phyloP scores from a whole-genome alignment of 2,113 vertebrate genomes.

The Cottus gobio region DNA sequence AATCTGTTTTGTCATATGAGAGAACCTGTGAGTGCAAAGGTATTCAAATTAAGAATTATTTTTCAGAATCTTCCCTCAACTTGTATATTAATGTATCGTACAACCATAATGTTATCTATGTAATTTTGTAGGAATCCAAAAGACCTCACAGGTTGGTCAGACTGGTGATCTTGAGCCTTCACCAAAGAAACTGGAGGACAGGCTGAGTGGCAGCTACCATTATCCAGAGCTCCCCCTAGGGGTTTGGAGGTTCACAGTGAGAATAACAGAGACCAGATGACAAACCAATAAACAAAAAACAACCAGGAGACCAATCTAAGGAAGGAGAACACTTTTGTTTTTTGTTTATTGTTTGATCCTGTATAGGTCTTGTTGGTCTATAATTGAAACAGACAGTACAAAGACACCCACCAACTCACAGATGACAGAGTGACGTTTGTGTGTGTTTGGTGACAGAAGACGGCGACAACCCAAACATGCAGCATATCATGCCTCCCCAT shows the following conservation, averaged over 20 bases:
- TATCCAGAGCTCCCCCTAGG: slow-evolving; percentile 74
- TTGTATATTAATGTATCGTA: neutral
- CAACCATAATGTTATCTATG: neutral
- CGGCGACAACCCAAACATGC: slow-evolving; percentile 71
- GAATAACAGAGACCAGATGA: slow-evolving; percentile 68
- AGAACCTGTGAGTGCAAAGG: slow-evolving; percentile 51
- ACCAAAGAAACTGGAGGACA: slow-evolving; percentile 19
- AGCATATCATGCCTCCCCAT: slow-evolving; percentile 61
- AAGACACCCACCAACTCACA: slow-evolving; percentile 61
- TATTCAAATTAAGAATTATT: neutral
- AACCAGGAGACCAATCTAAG: slow-evolving; percentile 12
- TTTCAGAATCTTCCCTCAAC: neutral
- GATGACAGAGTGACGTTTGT: slow-evolving; percentile 54
- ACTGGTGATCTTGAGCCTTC: neutral
- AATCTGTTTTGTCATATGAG: neutral
- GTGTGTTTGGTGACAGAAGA: slow-evolving; percentile 63
- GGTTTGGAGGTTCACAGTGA: slow-evolving; percentile 80
- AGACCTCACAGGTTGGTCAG: slow-evolving; percentile 43
- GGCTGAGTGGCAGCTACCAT: slow-evolving; percentile 37
- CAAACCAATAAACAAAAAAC: slow-evolving; percentile 76
- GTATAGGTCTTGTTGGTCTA: slow-evolving; percentile 63
- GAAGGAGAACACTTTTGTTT: slow-evolving; percentile 31
- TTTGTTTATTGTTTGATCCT: slow-evolving; percentile 73
- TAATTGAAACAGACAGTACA: slow-evolving; percentile 30
- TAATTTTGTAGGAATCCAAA: neutral